Base-by-base conservation (phyloP, 2,888 invertebrate species). In the Nesidiocoris tenuis region DNA sequence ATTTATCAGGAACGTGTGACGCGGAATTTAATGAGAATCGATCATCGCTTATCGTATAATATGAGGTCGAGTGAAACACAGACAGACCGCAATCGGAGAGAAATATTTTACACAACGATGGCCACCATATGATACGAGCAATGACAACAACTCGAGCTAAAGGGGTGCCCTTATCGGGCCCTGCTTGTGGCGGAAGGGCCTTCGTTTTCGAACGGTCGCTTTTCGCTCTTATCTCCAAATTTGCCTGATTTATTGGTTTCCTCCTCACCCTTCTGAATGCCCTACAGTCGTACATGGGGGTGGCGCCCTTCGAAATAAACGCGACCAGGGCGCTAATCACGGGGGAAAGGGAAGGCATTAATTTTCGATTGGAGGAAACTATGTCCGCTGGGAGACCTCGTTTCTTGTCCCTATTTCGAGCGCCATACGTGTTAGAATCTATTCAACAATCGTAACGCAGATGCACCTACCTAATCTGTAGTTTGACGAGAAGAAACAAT, bases 221-320 rank as follows among this genome's bases (percentile, higher is more conserved):
- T 39, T 39, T 39, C 18, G 17, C 65, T 65, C 39, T 39, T 65
- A 24, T 65, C n/a, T 17, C 12, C 65, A 39, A 65, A 39, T 65
- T 25, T 17, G 39, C 18, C 17, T 65, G 65, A 65, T 65, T 65
- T 65, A 65, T 65, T 65, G 65, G 63, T 22, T 39, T 39, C 39
- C 39, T 39, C n/a, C 39, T 39, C 39, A 39, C 39, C 39, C 39
- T 7, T 12, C 3, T 39, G n/a, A 39, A 39, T 12, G 12, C 39
- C 39, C 39, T 12, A 7, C 39, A 39, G 39, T 39, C 12, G 39
- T 39, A 39, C 39, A 39, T 39, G 3, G 3, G 39, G 12, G 39
- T n/a, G 39, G 39, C 39, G 12, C 39, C 39, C 39, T 39, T 39
- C 39, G 39, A 39, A 39, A 39, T 39, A 39, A 39, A 3, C 39